Evolutionary conservation across 2,113 vertebrate species (phyloP), one percentile per base, ranked within the genome.

Genomic region (Hepsetus odoe): DNA sequence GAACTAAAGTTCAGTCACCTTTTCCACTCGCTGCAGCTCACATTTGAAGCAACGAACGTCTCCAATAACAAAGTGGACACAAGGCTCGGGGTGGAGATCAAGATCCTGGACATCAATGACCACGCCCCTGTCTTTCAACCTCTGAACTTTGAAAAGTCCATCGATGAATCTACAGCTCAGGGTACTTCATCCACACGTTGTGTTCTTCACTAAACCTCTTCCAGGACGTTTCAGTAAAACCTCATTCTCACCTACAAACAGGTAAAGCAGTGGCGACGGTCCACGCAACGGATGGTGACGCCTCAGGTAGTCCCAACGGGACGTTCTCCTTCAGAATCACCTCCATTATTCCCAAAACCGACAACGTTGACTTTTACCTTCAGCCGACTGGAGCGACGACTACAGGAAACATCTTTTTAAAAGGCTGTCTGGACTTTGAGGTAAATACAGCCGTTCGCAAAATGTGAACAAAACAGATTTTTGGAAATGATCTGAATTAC

Each of bases 341-440:
- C 24, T 89, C 88, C 9, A 73, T 90, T 9, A 75, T 28, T 4
- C 91, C 91, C 5, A 2, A 58, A 22, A 67, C 84, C 8, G 33
- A 80, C 0, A 81, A 88, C 1, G 38, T 85, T 7, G 83, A 91
- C 68, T 94, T 94, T 79, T 84, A 77, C 69, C 22, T 93, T 24
- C 40, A 6, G 0, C 35, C 85, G 11, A 10, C 5, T 0, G 7
- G 0, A 0, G 0, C 1, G 13, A 18, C 61, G 12, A 0, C 1
- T 1, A 55, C 1, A n/a, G 90, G 85, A 55, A 65, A 0, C 0
- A 86, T 93, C 65, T 85, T 64, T 51, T 92, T 93, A 40, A 88
- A 82, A 56, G 92, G 92, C 4, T 93, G 92, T 73, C 74, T 93
- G 79, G 83, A 92, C 67, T 82, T 90, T 64, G 86, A 90, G 88